These are phyloP conservation scores for Hipparchia sbordonii DNA, from an alignment of 2,888 invertebrate genomes.

Conservation along the genomic window DNA sequence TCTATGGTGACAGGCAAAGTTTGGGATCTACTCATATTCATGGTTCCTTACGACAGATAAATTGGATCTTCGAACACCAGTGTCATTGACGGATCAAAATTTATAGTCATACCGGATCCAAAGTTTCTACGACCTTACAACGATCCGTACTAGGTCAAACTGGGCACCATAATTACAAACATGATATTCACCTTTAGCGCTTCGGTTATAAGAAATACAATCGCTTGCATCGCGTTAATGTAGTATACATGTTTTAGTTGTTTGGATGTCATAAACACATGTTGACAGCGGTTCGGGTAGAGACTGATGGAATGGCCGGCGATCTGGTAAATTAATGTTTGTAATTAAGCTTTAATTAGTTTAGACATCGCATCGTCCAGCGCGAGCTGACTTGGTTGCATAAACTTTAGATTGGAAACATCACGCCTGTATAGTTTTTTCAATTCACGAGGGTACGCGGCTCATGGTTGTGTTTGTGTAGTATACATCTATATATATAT, in stretches of 20 bases:
- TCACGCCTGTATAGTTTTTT: neutral
- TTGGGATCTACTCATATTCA: no score
- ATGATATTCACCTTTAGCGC: conserved; percentile 5
- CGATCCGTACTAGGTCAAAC: neutral
- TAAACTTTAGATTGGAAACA: conserved; percentile 1
- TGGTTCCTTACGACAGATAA: neutral
- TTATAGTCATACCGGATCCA: conserved; percentile 24
- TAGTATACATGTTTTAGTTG: conserved; percentile 24
- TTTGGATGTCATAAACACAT: conserved; percentile 37
- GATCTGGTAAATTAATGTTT: conserved; percentile 33
- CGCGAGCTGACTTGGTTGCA: conserved; percentile 16
- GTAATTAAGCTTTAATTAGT: conserved; percentile 27
- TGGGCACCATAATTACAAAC: neutral
- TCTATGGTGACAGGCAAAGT: no score
- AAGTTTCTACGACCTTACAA: conserved; percentile 2
- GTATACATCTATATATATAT: no score
- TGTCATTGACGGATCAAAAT: conserved; percentile 23
- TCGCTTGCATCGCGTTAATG: conserved; percentile 14
- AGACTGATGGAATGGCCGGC: conserved; percentile 34
- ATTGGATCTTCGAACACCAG: neutral
- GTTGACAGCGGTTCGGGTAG: conserved; percentile 35
- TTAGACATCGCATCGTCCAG: conserved; percentile 3
- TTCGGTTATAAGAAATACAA: conserved; percentile 10
- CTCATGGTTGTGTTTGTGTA: no score
- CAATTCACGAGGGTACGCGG: no score